Conservation (phyloP, 2,797 vertebrate genomes). For the Florisuga fusca region DNA sequence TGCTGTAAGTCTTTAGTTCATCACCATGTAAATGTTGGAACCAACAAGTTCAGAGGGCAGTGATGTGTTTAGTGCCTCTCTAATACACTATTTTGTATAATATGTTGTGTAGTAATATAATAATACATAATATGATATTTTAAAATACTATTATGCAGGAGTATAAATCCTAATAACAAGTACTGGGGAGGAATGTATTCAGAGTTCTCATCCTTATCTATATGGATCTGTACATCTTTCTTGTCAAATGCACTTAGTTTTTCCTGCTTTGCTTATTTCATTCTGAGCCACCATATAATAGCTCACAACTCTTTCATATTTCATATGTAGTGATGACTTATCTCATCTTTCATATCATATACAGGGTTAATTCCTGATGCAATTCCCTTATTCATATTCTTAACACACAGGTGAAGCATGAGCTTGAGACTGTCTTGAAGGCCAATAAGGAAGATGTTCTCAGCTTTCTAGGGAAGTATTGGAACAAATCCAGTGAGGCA, state of each 20-base stretch:
- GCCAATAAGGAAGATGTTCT: conserved; percentile 79
- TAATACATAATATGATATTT: background rate
- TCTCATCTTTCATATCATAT: background rate
- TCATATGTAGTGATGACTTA: background rate
- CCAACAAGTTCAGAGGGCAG: background rate
- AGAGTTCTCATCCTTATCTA: background rate
- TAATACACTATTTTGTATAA: background rate
- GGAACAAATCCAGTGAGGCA: conserved; percentile 60
- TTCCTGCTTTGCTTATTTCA: background rate
- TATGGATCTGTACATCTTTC: background rate
- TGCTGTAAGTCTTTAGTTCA: background rate
- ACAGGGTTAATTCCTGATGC: background rate
- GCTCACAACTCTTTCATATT: background rate
- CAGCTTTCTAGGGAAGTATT: conserved; percentile 77
- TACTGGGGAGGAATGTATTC: background rate
- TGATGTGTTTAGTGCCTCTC: background rate
- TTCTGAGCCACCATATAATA: background rate
- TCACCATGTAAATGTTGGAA: background rate
- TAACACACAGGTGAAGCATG: conserved; percentile 75
- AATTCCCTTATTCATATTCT: background rate
- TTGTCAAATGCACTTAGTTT: background rate
- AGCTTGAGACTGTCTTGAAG: conserved; percentile 77
- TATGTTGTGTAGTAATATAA: background rate
- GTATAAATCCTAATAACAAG: background rate
- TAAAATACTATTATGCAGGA: background rate